A percentile compares a stretch with the other conserved stretches of the same genome.
These are phyloP conservation scores for Sinocyclocheilus rhinocerous DNA, from an alignment of 2,113 vertebrate species.

Conservation along the genomic window DNA sequence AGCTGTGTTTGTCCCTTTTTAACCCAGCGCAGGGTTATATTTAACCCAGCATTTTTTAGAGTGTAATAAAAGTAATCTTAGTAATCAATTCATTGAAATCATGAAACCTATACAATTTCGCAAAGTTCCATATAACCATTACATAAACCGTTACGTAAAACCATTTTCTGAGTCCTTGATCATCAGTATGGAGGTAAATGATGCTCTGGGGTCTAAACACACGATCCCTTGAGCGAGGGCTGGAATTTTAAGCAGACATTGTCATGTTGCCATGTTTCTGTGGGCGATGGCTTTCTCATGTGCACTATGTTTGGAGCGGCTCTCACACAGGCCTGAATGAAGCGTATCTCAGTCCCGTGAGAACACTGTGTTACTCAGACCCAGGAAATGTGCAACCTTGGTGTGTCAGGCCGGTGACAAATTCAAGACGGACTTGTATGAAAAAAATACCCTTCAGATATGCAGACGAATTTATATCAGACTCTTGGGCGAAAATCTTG, in stretches of 20 bases:
- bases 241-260: slow-evolving; percentile 8
- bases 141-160: slow-evolving; percentile 1
- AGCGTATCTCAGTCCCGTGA: slow-evolving; percentile 40
- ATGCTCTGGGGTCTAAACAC: slow-evolving; percentile 19
- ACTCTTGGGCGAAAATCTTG: neutral
- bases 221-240: neutral
- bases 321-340: slow-evolving; percentile 39
- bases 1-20: too few relatives aligned
- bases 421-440: slow-evolving; percentile 8
- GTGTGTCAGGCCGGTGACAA: slow-evolving; percentile 40
- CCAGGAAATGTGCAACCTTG: slow-evolving; percentile 25
- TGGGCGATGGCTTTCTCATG: slow-evolving; percentile 49
- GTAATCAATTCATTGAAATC: too few relatives aligned
- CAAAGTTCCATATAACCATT: too few relatives aligned
- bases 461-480: neutral
- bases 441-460: neutral
- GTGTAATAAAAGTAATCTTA: too few relatives aligned
- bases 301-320: slow-evolving; percentile 44
- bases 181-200: neutral
- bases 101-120: too few relatives aligned
- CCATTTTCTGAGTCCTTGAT: neutral
- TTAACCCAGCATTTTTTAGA: too few relatives aligned
- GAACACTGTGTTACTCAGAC: slow-evolving; percentile 24
- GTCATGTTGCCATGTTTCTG: neutral
- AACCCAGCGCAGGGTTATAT: too few relatives aligned